These are phyloP conservation scores for Ooceraea biroi DNA, from an alignment of 1,140 invertebrate genomes.

Conservation along the genomic window DNA sequence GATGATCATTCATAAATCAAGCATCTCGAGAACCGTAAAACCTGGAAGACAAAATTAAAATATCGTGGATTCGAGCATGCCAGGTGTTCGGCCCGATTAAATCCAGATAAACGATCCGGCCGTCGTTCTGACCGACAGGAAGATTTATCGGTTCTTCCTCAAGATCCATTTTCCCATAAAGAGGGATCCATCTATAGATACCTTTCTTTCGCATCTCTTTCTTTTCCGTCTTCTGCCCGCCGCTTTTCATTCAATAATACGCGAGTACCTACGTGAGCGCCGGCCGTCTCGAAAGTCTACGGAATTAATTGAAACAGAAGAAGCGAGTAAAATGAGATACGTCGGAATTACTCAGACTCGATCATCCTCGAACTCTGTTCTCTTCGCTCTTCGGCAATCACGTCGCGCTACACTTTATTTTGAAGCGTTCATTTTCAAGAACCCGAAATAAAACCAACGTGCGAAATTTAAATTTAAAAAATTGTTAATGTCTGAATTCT, in stretches of 20 bases:
- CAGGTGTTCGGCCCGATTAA: conserved; percentile 73
- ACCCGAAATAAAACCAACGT: too few species aligned
- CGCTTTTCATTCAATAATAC: conserved; percentile 55
- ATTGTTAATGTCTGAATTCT: too few species aligned
- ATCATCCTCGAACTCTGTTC: background rate
- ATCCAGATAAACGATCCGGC: conserved; percentile 74
- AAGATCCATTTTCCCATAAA: conserved; percentile 70
- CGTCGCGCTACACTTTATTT: too few species aligned
- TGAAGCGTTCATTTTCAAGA: too few species aligned
- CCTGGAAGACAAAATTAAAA: conserved; percentile 67
- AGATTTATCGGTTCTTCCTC: conserved; percentile 72
- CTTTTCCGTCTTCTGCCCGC: conserved; percentile 30
- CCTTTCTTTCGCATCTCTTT: conserved; percentile 62
- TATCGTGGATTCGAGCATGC: conserved; percentile 67
- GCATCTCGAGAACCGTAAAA: conserved; percentile 52
- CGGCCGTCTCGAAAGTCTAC: background rate
- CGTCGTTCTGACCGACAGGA: conserved; percentile 71
- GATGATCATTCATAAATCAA: conserved; percentile 50
- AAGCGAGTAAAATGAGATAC: background rate
- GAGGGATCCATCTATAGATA: conserved; percentile 63
- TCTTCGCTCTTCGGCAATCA: too few species aligned
- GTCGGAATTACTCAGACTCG: conserved; percentile 20
- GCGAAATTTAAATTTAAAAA: too few species aligned
- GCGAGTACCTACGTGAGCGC: conserved; percentile 25
- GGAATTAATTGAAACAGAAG: conserved; percentile 51